These are phyloP conservation scores for Phylloscopus collybita DNA, from an alignment of 2,797 vertebrate genomes.

Conservation along the genomic window DNA sequence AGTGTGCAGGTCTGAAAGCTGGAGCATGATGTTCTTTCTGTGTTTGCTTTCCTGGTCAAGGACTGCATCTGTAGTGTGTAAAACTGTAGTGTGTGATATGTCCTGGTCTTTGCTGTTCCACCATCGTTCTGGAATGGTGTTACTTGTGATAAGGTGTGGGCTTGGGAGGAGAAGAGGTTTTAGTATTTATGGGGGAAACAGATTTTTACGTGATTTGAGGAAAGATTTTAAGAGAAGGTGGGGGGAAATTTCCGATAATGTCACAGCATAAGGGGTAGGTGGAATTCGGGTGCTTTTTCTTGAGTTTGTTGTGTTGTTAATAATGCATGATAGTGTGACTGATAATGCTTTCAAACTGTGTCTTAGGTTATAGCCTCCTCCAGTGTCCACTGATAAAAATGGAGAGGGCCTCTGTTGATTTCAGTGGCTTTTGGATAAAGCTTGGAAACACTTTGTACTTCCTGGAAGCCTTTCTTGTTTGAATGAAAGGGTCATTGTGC, in stretches of 20 bases:
- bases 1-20: neutral
- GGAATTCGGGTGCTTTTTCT: neutral
- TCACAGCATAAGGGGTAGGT: neutral
- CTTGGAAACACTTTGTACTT: conserved; percentile 25
- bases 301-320: conserved; percentile 32
- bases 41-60: neutral
- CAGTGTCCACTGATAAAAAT: neutral
- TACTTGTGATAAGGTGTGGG: neutral
- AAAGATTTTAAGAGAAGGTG: neutral
- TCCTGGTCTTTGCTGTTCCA: neutral
- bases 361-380: neutral
- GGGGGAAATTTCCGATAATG: neutral
- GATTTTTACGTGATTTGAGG: neutral
- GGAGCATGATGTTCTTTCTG: neutral
- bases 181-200: neutral
- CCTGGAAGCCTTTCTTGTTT: conserved; percentile 27
- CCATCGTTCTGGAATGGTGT: neutral
- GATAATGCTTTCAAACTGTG: neutral
- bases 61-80: neutral
- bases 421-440: conserved; percentile 1
- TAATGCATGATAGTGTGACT: neutral
- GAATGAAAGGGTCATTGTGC: conserved; percentile 60
- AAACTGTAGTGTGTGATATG: neutral
- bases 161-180: neutral
- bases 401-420: neutral